Base-by-base conservation (phyloP, 2,113 vertebrate species). In the Rhabdornis inornatus region DNA sequence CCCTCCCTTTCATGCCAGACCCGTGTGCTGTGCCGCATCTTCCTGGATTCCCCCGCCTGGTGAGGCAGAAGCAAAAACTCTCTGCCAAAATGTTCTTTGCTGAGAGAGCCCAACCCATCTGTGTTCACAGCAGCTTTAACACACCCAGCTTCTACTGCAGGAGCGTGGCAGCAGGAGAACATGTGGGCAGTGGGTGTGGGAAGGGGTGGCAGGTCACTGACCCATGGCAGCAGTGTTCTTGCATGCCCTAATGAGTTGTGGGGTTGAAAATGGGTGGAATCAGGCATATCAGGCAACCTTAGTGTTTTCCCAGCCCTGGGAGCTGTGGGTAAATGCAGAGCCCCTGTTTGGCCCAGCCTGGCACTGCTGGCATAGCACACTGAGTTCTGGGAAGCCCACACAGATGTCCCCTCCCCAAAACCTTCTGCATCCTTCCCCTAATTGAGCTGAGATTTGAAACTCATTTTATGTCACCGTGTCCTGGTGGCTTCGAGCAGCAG, bases 221-320 rank as follows among this genome's bases (percentile, higher is more conserved):
- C 17, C 52, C 28, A 2, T 8, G 7, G 33, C 78, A 84, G 47
- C 56, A 11, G 27, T 15, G 78, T 85, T 53, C 75, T 56, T 1
- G 0, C 3, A 7, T 0, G 3, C 30, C 39, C 44, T 28, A 1
- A 5, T 0, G 42, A 18, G 3, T 1, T 17, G 7, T 2, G 7
- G 30, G 16, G 5, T 16, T 87, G 30, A 42, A 87, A 89, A 45
- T 19, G n/a, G 49, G 31, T 40, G 52, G 42, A 53, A 85, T 64
- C 10, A 3, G 44, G 14, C 4, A 7, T 6, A 14, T 59, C 9
- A 25, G 66, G 20, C 25, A 76, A 50, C 23, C 33, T 33, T 17
- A 39, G 22, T 63, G 81, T 50, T 64, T 75, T 21, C 40, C 33
- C 28, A 65, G 69, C 28, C 25, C 72, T 61, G 7, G 2, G 28